Evolutionary conservation across 1,140 invertebrate species (phyloP), one percentile per base, ranked within the genome.

Genomic region (Hypothenemus hampei): DNA sequence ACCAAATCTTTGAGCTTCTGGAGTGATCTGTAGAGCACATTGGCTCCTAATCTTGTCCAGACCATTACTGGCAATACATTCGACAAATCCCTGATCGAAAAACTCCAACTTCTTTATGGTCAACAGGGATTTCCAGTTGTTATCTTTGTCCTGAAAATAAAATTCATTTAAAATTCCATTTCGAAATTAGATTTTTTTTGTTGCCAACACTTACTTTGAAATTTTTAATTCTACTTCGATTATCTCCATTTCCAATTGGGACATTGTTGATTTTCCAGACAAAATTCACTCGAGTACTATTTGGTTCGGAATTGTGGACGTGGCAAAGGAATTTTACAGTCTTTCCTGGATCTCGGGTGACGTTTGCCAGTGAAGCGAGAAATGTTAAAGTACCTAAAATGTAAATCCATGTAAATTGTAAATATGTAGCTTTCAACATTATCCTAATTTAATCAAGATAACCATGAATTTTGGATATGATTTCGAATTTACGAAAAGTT

Each of bases 261-360:
- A 78, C 78, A 61, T 80, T 77, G 64, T 87, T 84, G 66, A 83
- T 83, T 60, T 74, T 81, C 87, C 87, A 90, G 15, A 68, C 70
- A 57, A 88, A 78, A 44, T 73, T 75, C n/a, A 83, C 79, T 26
- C 74, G 75, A 3, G 60, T 59, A 19, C 56, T 52, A 35, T 66
- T 64, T 1, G 43, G 11, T 26, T 70, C 65, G 13, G 63, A 41
- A 50, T 64, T 66, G 49, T 69, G 63, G 6, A 84, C 84, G 64
- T 87, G 84, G 65, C 86, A 89, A 29, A 75, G 66, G 58, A 89
- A 73, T 49, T 78, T 76, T 2, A 83, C 77, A 2, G 69, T 73
- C 19, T 81, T 78, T 2, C 84, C 84, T 8, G 75, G 70, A 55
- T 82, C 79, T 57, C 77, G 77, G 3, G 83, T 85, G 11, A 81